Base-by-base conservation (phyloP, 2,113 vertebrate genomes). In the Colinus virginianus region DNA sequence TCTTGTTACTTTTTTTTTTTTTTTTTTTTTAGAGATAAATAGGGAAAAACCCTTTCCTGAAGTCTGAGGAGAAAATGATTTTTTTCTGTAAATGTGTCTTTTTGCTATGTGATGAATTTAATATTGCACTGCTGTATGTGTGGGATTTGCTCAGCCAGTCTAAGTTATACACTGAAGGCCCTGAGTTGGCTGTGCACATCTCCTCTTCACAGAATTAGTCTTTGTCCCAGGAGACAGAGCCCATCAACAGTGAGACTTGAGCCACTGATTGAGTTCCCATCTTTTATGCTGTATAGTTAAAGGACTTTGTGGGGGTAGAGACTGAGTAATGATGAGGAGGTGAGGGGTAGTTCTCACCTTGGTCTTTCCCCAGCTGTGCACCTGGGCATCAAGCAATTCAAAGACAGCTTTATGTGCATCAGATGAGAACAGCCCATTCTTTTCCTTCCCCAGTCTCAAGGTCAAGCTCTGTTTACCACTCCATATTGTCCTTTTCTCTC, bases 81-180 rank as follows among this genome's bases (percentile, higher is more conserved):
- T 88, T 66, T 84, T 88, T 74, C 40, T 72, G 55, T 88, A 67
- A 67, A 49, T 43, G 8, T 64, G 30, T 58, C 40, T 36, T 76
- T 87, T 78, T 79, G 38, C 56, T 46, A 16, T 30, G 45, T 61
- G 34, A 59, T 38, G 38, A 64, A 48, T 78, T 82, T 78, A 45
- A 42, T 64, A 36, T 46, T 36, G 12, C 12, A 28, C 63, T 83
- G 67, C 59, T 83, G 21, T 13, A 2, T 1, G 20, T 59, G 48
- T 78, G 58, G 40, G 40, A 38, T 78, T 34, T 78, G 30, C 58
- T 88, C 74, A 16, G 64, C 53, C 61, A 84, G 70, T 67, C 43
- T 0, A 1, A 21, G 6, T 23, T 1, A 2, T 2, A 9, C 30
- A 2, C 13, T 46, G 51, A 92, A 61, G 55, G 55, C 23, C 66